Evolutionary conservation across 2,797 vertebrate genomes (phyloP), one percentile per base, ranked within the genome.

Genomic region (Gallinago nigripennis): DNA sequence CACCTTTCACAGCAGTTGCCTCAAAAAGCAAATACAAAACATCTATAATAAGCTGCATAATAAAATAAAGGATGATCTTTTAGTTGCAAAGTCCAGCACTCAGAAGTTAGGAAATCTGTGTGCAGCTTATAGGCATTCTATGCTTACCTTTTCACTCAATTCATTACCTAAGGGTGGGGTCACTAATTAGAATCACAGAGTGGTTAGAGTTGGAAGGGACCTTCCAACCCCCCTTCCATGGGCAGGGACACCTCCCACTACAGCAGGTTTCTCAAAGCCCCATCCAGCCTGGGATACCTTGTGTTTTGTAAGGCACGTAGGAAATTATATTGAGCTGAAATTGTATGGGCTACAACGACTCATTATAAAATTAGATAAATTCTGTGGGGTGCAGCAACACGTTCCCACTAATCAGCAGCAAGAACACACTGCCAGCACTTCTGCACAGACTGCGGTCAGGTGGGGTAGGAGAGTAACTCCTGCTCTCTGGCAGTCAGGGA

Each of bases 161-260:
- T 66, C 0, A 12, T 48, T 80, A 64, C 15, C 9, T 1, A 37
- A 35, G 5, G 12, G 3, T 16, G 11, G 1, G 9, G 9, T 53
- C 19, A 37, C 18, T 51, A 46, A 63, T 31, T 14, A 75, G 45
- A 46, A 46, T 46, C 45, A 21, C 20, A 46, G 45, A 21, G 20
- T 46, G 45, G 20, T 46, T 46, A 6, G 45, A 11, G 45, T 46
- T 46, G 45, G 45, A 46, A 46, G 20, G 45, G 45, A 46, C 20
- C 45, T 46, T 21, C 45, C 20, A 46, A 46, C 20, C 20, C 45
- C 45, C 45, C 45, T 46, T 20, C 45, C 20, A 10, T 46, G 11
- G 45, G 45, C 45, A 46, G 45, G 20, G 45, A 46, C 45, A 46
- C 45, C 20, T 46, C 41, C 11, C 45, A 21, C 45, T 46, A 46